Conservation (phyloP, 2,888 invertebrate species). For the Heteromyza rotundicornis region DNA sequence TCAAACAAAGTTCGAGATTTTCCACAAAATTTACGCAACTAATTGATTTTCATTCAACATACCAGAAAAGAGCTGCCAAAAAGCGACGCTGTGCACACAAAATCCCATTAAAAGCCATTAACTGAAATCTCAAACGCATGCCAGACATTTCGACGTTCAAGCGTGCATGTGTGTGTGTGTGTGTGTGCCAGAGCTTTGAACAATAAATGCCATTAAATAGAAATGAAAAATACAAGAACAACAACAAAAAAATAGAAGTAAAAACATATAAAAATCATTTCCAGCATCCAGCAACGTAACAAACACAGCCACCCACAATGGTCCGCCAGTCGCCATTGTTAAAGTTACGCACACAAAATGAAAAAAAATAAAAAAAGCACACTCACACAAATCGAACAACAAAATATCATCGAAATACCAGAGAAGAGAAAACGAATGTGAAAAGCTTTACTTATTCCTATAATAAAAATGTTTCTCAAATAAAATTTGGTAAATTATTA, state of each 20-base stretch:
- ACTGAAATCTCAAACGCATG: constrained; percentile 55
- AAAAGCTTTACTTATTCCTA: too few species aligned
- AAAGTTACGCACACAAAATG: not conserved
- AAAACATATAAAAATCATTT: not conserved
- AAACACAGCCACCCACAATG: constrained; percentile 1
- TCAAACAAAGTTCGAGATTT: not conserved
- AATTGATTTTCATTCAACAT: constrained; percentile 2
- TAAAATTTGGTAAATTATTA: too few species aligned
- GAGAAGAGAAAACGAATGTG: too few species aligned
- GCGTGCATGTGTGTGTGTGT: not conserved
- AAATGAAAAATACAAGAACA: not conserved
- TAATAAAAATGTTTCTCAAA: too few species aligned
- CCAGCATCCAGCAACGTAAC: too few species aligned
- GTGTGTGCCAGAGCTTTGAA: constrained; percentile 3
- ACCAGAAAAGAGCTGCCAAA: not conserved
- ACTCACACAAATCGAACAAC: too few species aligned
- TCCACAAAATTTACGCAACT: constrained; percentile 1
- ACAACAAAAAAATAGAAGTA: constrained; percentile 1
- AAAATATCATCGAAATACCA: too few species aligned
- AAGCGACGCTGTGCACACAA: not conserved
- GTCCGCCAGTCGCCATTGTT: not conserved
- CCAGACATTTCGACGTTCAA: constrained; percentile 32
- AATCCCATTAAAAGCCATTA: constrained; percentile 55
- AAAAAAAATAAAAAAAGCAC: not conserved
- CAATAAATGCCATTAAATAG: constrained; percentile 6